A percentile compares a stretch with the other conserved stretches of the same genome.
Conservation (phyloP, 2,888 invertebrate genomes). For the Sceliomorpha sp. region DNA sequence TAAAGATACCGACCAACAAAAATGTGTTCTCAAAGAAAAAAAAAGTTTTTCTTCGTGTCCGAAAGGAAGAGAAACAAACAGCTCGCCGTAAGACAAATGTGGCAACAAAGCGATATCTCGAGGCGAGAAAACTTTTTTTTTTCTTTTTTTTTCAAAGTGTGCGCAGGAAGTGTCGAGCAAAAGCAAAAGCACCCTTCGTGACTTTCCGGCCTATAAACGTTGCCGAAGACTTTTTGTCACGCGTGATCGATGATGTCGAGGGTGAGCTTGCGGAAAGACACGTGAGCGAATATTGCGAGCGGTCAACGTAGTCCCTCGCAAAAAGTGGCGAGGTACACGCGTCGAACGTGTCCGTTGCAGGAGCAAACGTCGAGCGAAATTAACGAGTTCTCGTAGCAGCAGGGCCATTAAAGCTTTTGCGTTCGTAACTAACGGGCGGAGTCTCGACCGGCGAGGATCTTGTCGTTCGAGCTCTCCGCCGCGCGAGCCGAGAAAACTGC, state of each 20-base stretch:
- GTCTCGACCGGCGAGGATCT: conserved; percentile 11
- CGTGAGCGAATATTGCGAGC: conserved; percentile 39
- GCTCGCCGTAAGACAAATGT: too few species aligned
- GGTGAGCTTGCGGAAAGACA: conserved; percentile 53
- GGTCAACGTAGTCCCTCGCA: conserved; percentile 30
- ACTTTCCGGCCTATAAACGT: too few species aligned
- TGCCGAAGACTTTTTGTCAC: conserved; percentile 37
- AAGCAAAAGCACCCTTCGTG: conserved; percentile 3
- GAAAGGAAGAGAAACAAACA: too few species aligned
- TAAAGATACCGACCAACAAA: too few species aligned
- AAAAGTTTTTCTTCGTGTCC: too few species aligned
- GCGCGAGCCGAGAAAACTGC: conserved; percentile 11
- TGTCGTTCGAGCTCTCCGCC: conserved; percentile 1
- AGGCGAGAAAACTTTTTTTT: too few species aligned
- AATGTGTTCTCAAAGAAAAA: too few species aligned
- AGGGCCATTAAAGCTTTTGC: conserved; percentile 39
- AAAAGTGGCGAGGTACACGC: conserved; percentile 35
- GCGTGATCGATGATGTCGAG: conserved; percentile 48
- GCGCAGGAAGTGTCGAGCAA: conserved; percentile 23
- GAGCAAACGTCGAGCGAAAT: conserved; percentile 40
- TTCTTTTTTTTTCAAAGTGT: conserved; percentile 13
- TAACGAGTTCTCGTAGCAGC: conserved; percentile 50
- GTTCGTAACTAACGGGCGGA: conserved; percentile 14
- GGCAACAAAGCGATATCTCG: too few species aligned
- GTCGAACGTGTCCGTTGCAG: conserved; percentile 42